Evolutionary conservation across 1,140 invertebrate genomes (phyloP).

Genomic region (Campoletis sonorensis): DNA sequence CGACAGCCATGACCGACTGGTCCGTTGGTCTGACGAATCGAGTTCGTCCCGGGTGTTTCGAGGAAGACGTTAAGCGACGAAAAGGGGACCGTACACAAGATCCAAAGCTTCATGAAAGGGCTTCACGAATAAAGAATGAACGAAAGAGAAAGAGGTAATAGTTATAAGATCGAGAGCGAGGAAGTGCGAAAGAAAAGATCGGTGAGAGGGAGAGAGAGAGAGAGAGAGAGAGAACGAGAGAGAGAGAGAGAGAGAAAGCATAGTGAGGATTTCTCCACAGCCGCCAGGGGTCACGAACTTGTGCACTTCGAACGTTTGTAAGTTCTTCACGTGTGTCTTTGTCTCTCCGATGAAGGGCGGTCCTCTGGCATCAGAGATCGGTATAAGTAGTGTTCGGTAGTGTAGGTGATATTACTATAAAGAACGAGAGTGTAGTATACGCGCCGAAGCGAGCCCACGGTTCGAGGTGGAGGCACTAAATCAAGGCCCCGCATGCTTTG

Average conservation of each 20-base stretch:
- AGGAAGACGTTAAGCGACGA: slow-evolving; percentile 56
- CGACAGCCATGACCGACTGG: slow-evolving; percentile 44
- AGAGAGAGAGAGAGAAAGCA: slow-evolving; percentile 18
- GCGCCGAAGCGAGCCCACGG: slow-evolving; percentile 52
- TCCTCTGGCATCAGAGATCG: slow-evolving; percentile 50
- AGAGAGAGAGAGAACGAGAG: slow-evolving; percentile 41
- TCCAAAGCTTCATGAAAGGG: slow-evolving; percentile 17
- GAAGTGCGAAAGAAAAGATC: slow-evolving; percentile 31
- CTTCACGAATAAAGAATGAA: slow-evolving; percentile 26
- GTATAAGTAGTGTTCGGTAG: slow-evolving; percentile 1
- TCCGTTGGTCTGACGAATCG: slow-evolving; percentile 59
- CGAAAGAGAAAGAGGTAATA: slow-evolving; percentile 28
- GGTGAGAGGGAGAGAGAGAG: not conserved
- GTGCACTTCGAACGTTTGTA: slow-evolving; percentile 61
- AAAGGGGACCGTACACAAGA: slow-evolving; percentile 30
- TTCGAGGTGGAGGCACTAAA: slow-evolving; percentile 75
- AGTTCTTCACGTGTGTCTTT: slow-evolving; percentile 64
- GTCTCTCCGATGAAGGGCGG: slow-evolving; percentile 69
- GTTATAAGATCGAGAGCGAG: slow-evolving; percentile 36
- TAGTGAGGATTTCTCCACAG: not conserved
- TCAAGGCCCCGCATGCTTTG: slow-evolving; percentile 76
- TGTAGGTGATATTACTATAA: slow-evolving; percentile 20
- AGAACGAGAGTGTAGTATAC: slow-evolving; percentile 22
- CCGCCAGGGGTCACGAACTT: slow-evolving; percentile 63
- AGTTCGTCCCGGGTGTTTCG: slow-evolving; percentile 59